phyloP scores from a whole-genome alignment of 2,113 vertebrate genomes.

The Pyxicephalus adspersus region DNA sequence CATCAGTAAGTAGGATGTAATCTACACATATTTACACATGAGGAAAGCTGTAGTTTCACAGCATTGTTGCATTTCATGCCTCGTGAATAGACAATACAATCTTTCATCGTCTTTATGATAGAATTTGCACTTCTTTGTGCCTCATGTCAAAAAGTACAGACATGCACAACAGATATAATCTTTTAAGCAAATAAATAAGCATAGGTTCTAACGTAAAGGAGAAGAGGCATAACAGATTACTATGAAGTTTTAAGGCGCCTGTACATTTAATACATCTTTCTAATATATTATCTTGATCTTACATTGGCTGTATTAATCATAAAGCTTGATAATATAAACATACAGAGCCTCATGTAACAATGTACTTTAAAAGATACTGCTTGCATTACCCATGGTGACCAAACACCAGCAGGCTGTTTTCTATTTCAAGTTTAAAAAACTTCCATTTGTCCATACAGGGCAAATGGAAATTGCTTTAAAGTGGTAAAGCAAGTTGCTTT shows the following conservation, averaged over 20 bases:
- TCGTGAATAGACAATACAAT: slow-evolving; percentile 25
- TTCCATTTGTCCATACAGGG: too few relatives aligned
- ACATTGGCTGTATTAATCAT: too few relatives aligned
- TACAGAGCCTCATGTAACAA: too few relatives aligned
- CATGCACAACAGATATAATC: slow-evolving; percentile 14
- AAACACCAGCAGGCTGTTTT: too few relatives aligned
- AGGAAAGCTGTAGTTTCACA: background rate
- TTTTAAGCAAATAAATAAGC: background rate
- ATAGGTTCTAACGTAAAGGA: background rate
- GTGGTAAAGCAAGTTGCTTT: too few relatives aligned
- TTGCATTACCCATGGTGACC: too few relatives aligned
- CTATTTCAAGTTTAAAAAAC: too few relatives aligned
- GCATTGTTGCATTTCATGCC: slow-evolving; percentile 20
- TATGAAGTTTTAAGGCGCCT: too few relatives aligned
- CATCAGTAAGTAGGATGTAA: background rate
- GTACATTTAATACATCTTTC: background rate
- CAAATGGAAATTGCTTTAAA: too few relatives aligned
- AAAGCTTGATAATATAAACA: too few relatives aligned
- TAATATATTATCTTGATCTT: too few relatives aligned
- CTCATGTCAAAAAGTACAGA: slow-evolving; percentile 3
- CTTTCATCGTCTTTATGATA: slow-evolving; percentile 19
- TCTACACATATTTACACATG: slow-evolving; percentile 33
- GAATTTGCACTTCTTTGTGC: slow-evolving; percentile 16
- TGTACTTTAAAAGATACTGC: too few relatives aligned
- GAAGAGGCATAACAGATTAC: background rate